Conservation (phyloP, 37 sponge, comb jelly and placozoan species). For the Chondrilla cf. caribensis region DNA sequence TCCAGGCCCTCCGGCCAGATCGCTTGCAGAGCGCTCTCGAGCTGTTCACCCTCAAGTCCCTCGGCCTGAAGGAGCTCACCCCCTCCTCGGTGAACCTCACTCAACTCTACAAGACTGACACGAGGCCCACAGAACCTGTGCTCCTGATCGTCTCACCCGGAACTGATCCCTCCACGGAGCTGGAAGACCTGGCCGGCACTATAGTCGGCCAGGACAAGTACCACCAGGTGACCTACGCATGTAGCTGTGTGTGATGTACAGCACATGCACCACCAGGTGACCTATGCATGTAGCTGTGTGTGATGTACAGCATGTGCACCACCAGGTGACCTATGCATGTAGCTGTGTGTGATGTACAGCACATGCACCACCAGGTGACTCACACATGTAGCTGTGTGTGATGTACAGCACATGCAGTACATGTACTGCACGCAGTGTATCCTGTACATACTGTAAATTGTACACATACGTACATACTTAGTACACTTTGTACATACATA, state of each 20-base stretch:
- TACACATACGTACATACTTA: too few relatives aligned
- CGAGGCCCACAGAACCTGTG: constrained; percentile 67
- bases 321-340: too few relatives aligned
- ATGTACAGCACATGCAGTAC: background rate
- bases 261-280: constrained; percentile 35
- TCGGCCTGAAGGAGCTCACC: constrained; percentile 76
- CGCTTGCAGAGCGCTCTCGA: constrained; percentile 86
- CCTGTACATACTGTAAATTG: too few relatives aligned
- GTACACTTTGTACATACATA: too few relatives aligned
- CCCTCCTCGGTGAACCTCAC: constrained; percentile 76
- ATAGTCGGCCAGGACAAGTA: constrained; percentile 77
- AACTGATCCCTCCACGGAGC: constrained; percentile 94
- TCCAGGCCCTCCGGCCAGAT: constrained; percentile 95
- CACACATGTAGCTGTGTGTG: background rate
- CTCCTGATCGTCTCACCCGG: constrained; percentile 95
- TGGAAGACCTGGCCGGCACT: constrained; percentile 86
- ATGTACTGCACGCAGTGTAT: too few relatives aligned
- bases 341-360: constrained; percentile 20
- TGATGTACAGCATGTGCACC: background rate
- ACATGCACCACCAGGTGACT: constrained; percentile 65
- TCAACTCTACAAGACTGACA: constrained; percentile 68
- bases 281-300: background rate
- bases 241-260: background rate
- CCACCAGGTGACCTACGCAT: constrained; percentile 47
- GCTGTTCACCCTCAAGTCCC: constrained; percentile 66